A percentile compares a stretch with the other conserved stretches of the same genome.
phyloP scores from a whole-genome alignment of 1,140 invertebrate species.

The Drosophila serrata region DNA sequence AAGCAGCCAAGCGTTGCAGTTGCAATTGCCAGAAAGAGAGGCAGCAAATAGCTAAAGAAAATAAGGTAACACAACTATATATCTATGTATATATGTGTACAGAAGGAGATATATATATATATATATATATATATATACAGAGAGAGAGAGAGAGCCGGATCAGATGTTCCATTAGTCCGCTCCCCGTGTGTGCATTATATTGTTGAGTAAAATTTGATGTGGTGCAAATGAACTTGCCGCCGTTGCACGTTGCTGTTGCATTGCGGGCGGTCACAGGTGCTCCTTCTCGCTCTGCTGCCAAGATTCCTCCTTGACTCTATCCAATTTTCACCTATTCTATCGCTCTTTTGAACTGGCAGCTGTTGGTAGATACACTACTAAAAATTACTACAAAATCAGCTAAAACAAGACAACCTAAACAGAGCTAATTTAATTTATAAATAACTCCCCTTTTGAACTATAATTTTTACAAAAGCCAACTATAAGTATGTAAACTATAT shows the following conservation, averaged over 20 bases:
- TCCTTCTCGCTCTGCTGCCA: constrained; percentile 13
- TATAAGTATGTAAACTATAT: no score
- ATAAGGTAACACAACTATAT: constrained; percentile 6
- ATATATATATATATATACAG: no score
- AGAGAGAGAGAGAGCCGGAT: constrained; percentile 1
- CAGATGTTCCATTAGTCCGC: constrained; percentile 41
- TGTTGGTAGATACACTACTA: constrained; percentile 27
- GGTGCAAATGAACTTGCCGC: constrained; percentile 69
- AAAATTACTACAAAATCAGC: neutral
- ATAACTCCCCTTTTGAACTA: neutral
- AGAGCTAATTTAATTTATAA: neutral
- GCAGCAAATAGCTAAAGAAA: neutral
- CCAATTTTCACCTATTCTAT: constrained; percentile 24
- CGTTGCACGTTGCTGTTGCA: constrained; percentile 21
- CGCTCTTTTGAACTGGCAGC: constrained; percentile 47
- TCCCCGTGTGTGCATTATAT: constrained; percentile 25
- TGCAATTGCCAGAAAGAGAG: constrained; percentile 24
- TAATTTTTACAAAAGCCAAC: no score
- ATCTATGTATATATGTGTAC: no score
- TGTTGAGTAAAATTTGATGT: constrained; percentile 30
- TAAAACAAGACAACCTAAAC: neutral
- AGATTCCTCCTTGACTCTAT: constrained; percentile 32
- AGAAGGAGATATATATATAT: neutral
- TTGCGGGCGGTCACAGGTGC: constrained; percentile 80
- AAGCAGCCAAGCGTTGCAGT: constrained; percentile 70